Percentiles rank a stretch among this genome's conserved stretches.
phyloP scores from a whole-genome alignment of 2,113 vertebrate species.

The Glareola pratincola region DNA sequence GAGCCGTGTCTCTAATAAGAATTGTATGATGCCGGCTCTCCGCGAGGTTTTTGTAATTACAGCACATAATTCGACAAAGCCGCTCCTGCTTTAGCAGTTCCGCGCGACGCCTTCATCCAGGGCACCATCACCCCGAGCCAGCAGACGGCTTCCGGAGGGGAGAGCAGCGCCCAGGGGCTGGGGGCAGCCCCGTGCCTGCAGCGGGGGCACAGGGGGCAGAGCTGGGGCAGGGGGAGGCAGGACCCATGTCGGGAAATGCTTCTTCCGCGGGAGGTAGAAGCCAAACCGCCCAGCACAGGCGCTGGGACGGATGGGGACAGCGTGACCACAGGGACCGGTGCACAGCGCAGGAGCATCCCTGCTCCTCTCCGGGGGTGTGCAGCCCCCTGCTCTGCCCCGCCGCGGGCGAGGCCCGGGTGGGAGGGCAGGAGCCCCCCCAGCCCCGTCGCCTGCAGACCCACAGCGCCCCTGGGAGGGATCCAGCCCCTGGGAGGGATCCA shows the following conservation, averaged over 20 bases:
- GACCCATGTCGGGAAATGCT: neutral
- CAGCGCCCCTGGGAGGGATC: neutral
- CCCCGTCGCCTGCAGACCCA: neutral
- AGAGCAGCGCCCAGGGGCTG: neutral
- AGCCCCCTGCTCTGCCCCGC: neutral
- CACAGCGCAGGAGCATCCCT: neutral
- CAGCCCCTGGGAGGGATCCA: neutral
- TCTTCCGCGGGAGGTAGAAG: neutral
- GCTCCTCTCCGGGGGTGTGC: neutral
- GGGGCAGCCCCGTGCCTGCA: neutral
- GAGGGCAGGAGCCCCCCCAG: neutral
- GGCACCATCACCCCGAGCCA: fast-evolving
- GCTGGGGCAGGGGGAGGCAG: too few species aligned
- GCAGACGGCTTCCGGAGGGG: fast-evolving
- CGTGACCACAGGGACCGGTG: fast-evolving
- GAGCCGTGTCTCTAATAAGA: neutral
- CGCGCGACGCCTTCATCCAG: fast-evolving
- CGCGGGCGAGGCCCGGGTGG: fast-evolving
- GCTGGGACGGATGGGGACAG: neutral
- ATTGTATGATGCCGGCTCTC: neutral
- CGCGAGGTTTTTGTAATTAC: neutral
- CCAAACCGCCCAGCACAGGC: neutral
- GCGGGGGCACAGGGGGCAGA: fast-evolving
- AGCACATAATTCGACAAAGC: neutral
- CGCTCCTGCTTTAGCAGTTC: neutral